Conservation (phyloP, 2,888 invertebrate species). For the Orthosia incerta region DNA sequence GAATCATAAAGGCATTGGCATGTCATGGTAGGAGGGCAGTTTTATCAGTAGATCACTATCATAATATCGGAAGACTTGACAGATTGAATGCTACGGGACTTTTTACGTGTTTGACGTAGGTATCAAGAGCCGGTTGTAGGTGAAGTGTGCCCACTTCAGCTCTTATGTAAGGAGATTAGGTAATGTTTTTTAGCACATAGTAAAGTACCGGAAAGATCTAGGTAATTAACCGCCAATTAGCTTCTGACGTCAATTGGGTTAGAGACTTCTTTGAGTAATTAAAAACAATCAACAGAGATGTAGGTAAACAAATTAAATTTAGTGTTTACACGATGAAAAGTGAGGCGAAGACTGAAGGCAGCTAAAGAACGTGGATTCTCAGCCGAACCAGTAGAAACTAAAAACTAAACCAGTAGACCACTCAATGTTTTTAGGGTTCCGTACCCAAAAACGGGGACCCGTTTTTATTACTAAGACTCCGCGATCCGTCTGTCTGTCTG, state of each 20-base stretch:
- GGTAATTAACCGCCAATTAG: constrained; percentile 20
- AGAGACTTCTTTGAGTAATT: constrained; percentile 1
- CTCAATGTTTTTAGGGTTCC: too few species aligned
- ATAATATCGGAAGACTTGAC: constrained; percentile 25
- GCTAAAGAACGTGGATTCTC: not conserved
- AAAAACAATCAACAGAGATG: not conserved
- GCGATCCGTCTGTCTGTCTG: too few species aligned
- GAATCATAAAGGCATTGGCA: too few species aligned
- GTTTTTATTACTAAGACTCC: too few species aligned
- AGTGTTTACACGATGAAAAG: not conserved
- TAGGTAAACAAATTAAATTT: not conserved
- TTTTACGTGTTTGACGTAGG: constrained; percentile 41
- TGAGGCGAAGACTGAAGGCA: not conserved
- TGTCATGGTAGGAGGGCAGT: not conserved
- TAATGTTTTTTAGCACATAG: constrained; percentile 7
- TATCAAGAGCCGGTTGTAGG: constrained; percentile 18
- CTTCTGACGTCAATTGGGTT: constrained; percentile 16
- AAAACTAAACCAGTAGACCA: not conserved
- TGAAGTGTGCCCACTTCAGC: constrained; percentile 30
- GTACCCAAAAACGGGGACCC: too few species aligned
- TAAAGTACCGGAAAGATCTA: constrained; percentile 16
- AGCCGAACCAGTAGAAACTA: not conserved
- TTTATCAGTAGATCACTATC: constrained; percentile 44
- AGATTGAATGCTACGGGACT: constrained; percentile 45
- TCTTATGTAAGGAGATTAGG: constrained; percentile 19